Conservation (phyloP, 2,797 vertebrate species). For the Sylvia borin region DNA sequence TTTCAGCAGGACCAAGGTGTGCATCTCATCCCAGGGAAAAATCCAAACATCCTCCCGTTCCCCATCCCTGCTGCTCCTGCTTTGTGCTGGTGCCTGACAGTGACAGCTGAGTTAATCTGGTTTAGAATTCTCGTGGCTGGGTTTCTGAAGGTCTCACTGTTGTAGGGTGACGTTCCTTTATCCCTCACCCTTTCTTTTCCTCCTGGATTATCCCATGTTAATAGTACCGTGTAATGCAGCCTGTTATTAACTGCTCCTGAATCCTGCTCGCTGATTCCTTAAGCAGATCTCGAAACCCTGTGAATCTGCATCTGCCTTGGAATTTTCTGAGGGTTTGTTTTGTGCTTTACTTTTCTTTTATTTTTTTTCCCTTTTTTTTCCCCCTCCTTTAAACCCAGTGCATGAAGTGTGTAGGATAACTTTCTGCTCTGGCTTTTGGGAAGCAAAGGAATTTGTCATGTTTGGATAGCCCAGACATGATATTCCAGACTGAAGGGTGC, state of each 20-base stretch:
- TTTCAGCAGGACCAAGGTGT: background rate
- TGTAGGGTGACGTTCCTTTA: background rate
- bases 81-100: background rate
- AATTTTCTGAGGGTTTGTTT: background rate
- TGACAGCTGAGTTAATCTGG: background rate
- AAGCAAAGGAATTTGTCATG: background rate
- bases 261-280: conserved; percentile 26
- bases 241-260: conserved; percentile 19
- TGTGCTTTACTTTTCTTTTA: background rate
- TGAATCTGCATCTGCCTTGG: background rate
- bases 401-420: background rate
- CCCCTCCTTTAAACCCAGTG: rapidly evolving
- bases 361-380: too few relatives aligned
- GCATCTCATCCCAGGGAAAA: background rate
- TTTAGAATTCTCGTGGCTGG: background rate
- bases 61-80: background rate
- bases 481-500: background rate
- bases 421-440: background rate
- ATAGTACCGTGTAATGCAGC: background rate
- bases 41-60: background rate
- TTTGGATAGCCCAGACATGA: background rate
- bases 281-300: background rate
- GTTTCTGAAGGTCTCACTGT: background rate
- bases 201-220: conserved; percentile 41
- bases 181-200: conserved; percentile 22